phyloP scores from a whole-genome alignment of 2,113 vertebrate genomes.

The Himantopus leucocephalus region DNA sequence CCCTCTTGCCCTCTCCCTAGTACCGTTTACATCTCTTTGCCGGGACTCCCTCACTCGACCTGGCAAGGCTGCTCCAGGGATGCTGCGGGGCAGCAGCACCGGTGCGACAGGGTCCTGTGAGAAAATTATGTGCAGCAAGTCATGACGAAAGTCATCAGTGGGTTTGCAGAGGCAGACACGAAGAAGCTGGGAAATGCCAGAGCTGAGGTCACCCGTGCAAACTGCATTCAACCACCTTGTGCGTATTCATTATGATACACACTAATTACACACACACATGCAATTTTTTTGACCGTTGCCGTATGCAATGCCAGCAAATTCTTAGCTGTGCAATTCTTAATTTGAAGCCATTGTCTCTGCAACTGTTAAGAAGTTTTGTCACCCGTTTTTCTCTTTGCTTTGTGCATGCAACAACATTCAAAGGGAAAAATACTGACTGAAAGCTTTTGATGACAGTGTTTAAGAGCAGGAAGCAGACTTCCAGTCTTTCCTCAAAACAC shows the following conservation, averaged over 20 bases:
- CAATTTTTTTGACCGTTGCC: background rate
- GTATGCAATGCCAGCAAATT: background rate
- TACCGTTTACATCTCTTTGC: background rate
- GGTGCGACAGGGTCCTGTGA: background rate
- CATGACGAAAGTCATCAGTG: background rate
- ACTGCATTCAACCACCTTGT: background rate
- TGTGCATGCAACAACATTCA: background rate
- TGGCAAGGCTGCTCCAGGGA: background rate
- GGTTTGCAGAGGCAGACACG: background rate
- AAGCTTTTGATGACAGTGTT: background rate
- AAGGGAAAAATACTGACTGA: background rate
- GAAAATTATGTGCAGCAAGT: background rate
- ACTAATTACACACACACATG: background rate
- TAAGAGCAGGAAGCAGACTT: background rate
- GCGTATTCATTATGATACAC: background rate
- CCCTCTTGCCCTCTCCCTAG: fast-evolving
- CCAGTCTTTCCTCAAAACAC: background rate
- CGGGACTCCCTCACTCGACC: fast-evolving
- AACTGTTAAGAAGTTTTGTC: background rate
- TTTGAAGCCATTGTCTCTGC: background rate
- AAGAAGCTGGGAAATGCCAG: background rate
- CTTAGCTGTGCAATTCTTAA: background rate
- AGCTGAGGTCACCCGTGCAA: background rate
- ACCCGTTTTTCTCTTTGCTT: background rate
- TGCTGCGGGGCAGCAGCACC: background rate